Conservation (phyloP, 2,113 vertebrate species). For the Gallinago paraguaiae region DNA sequence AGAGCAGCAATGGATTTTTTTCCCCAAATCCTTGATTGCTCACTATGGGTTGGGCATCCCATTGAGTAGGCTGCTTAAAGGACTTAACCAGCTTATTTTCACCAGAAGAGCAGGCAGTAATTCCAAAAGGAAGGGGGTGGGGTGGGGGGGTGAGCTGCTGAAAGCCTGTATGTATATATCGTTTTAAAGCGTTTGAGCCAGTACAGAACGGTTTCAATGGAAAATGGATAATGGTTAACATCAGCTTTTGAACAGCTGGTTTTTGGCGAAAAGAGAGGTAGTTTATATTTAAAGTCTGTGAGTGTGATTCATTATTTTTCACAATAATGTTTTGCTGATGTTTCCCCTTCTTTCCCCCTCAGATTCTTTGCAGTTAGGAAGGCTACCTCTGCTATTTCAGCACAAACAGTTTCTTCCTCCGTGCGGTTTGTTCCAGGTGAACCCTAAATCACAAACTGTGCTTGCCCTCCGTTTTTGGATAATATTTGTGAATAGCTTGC, state of each 20-base stretch:
- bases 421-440: not conserved
- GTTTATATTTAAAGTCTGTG: constrained; percentile 25
- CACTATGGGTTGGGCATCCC: not conserved
- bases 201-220: not conserved
- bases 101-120: not conserved
- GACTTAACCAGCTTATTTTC: constrained; percentile 28
- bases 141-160: not conserved
- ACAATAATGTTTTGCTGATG: constrained; percentile 2
- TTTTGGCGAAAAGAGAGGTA: constrained; percentile 29
- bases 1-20: not conserved
- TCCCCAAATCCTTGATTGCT: not conserved
- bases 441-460: constrained; percentile 5
- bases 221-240: constrained; percentile 57
- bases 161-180: not conserved
- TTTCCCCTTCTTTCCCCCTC: not conserved
- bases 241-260: constrained; percentile 37
- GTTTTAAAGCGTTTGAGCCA: constrained; percentile 12
- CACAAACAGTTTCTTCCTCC: not conserved
- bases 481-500: constrained; percentile 21
- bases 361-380: not conserved
- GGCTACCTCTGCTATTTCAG: not conserved
- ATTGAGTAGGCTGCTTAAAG: not conserved
- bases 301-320: constrained; percentile 29
- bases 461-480: not conserved
- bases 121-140: not conserved